Base-by-base conservation (phyloP, 2,113 vertebrate genomes). In the Corvus cornix region DNA sequence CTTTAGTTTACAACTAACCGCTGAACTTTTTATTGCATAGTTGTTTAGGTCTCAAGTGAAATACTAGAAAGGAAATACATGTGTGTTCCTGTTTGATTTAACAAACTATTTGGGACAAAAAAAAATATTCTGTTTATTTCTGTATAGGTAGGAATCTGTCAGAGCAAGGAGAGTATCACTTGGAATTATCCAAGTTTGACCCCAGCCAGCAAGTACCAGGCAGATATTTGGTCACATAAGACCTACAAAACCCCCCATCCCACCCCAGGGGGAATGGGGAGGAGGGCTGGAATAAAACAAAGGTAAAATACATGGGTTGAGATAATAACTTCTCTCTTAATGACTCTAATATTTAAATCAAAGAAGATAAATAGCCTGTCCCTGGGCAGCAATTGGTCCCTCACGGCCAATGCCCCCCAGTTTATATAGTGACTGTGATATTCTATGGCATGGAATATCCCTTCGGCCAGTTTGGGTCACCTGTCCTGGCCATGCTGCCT, bases 121-220 rank as follows among this genome's bases (percentile, higher is more conserved):
- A 72, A 56, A 53, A 58, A 46, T 0, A 14, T 2, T 26, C 14
- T 37, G 12, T 16, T 60, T 55, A 22, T 48, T 55, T 70, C 59
- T 41, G 27, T 46, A n/a, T 35, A 19, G 20, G 37, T 5, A 24
- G 28, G 31, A 63, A 44, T 62, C 37, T 35, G 37, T 4, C 21
- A 23, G 60, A 49, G 19, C 12, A 22, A 44, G 31, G 6, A 44
- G 28, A 72, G 11, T 6, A 17, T 28, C 58, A 28, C 26, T 68
- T 0, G 0, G 41, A 55, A 59, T 26, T 37, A 59, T 26, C 23
- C 1, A 2, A 59, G 23, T 55, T 69, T 69, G 55, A 48, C 6
- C 16, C 17, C n/a, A 48, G n/a, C 9, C n/a, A 69, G 17, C 41
- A 60, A 75, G 39, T 35, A 55, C 17, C 41, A 68, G 30, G 26